Evolutionary conservation across 2,888 invertebrate species (phyloP), one percentile per base, ranked within the genome.

Genomic region (Cerastis rubricosa): DNA sequence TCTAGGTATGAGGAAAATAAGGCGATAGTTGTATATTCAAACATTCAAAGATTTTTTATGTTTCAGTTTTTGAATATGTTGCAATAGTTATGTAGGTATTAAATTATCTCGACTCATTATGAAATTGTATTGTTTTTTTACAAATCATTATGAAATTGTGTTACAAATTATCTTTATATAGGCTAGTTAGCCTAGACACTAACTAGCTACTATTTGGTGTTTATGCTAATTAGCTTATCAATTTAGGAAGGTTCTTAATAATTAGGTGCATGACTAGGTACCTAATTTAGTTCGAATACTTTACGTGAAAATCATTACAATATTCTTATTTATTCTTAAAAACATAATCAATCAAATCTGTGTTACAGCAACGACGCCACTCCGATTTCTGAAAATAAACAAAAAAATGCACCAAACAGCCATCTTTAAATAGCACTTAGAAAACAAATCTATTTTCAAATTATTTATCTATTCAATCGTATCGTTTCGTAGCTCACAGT

Each of bases 401-500:
- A 43, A 17, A 25, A 9, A 25, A 78, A 17, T 11, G 1, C 35
- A 45, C 19, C 14, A n/a, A 43, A 9, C 12, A 57, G 8, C 4
- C 29, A 47, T 80, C 43, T 51, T 64, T 5, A 54, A 63, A 63
- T 29, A 47, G 22, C 6, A 49, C 25, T 54, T n/a, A 54, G 5
- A 69, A 77, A 72, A 64, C 59, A 43, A 63, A 59, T 57, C 47
- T 14, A 49, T 35, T 75, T 79, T 68, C 43, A 79, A 64, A 82
- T 64, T 9, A 81, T 75, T 43, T 71, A 71, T 54, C 63, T 69
- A 72, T 45, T 78, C 84, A 68, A 72, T 83, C 40, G 67, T 19
- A 51, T 74, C 43, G 45, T 64, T 89, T 90, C 88, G 72, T 88
- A 89, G 83, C 81, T 91, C 87, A 86, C 75, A 88, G 90, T 91